Percentiles rank a stretch among this genome's conserved stretches.
Conservation (phyloP, 2,888 invertebrate species). For the Drosophila affinis region DNA sequence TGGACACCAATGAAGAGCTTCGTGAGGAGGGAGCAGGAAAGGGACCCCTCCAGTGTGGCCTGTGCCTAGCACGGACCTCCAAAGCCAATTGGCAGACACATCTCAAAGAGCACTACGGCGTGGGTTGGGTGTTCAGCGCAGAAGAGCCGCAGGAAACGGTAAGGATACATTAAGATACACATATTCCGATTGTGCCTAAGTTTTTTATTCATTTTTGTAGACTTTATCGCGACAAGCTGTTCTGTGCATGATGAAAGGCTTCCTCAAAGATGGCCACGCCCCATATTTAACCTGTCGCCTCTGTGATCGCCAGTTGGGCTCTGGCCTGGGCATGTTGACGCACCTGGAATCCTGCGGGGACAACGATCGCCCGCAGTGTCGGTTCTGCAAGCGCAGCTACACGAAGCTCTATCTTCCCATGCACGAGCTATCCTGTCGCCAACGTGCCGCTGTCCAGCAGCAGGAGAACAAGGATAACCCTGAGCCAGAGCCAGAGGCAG, state of each 20-base stretch:
- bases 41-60: constrained; percentile 74
- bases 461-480: not conserved
- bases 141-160: constrained; percentile 38
- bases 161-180: not conserved
- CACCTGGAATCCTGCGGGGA: constrained; percentile 80
- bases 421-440: constrained; percentile 69
- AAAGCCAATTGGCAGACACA: constrained; percentile 70
- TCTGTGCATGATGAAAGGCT: constrained; percentile 59
- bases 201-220: constrained; percentile 27
- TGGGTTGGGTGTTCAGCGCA: constrained; percentile 78
- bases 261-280: constrained; percentile 51
- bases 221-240: constrained; percentile 60
- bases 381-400: constrained; percentile 67
- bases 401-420: constrained; percentile 39
- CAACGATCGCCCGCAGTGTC: constrained; percentile 64
- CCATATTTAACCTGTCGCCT: constrained; percentile 74
- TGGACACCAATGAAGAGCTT: constrained; percentile 68
- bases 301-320: constrained; percentile 67
- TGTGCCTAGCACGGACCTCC: constrained; percentile 71
- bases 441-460: not conserved
- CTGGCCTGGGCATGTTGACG: constrained; percentile 74
- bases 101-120: constrained; percentile 79
- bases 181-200: not conserved
- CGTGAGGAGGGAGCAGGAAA: constrained; percentile 49
- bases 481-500: not conserved